Base-by-base conservation (phyloP, 2,888 invertebrate genomes). In the Chloroclysta siterata region DNA sequence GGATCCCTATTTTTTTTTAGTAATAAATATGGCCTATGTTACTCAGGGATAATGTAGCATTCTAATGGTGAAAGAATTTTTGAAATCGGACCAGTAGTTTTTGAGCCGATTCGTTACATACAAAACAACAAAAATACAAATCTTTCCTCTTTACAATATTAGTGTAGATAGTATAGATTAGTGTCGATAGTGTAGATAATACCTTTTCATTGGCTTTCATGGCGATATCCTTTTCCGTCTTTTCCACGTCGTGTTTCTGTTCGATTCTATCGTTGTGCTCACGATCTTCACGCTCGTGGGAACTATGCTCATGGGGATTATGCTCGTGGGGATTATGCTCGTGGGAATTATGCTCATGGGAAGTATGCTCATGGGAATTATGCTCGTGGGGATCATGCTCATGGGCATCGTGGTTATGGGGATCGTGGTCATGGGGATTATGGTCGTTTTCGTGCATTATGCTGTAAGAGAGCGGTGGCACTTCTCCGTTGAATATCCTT, bases 401-500 rank as follows among this genome's bases (percentile, higher is more conserved):
- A 17, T 61, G 66, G 42, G 13, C 11, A 17, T 46, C 15, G 13
- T 58, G 41, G 42, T 56, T 33, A 14, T 61, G 15, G 11, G 28
- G 28, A 33, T 33, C n/a, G 46, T 68, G 46, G 22, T 54, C 53
- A 22, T 61, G 67, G 33, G 33, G 11, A 17, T 47, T 42, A 15
- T 58, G 41, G 44, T 56, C 42, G 4, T 53, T 57, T 36, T 50
- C 51, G 33, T 63, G 59, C n/a, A 86, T 79, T 1, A 87, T 81
- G 36, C 82, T 47, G 73, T 81, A 85, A 0, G 61, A 17, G 5
- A 50, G 66, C 70, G 17, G 53, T 66, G 0, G 75, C 0, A 87
- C 87, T 46, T 90, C 88, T 0, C 74, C 74, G 15, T 93, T 90
- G 63, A 93, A 81, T 66, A 93, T 90, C 13, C 88, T 73, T 69